phyloP scores from a whole-genome alignment of 2,888 invertebrate species.

The Pollenia labialis region DNA sequence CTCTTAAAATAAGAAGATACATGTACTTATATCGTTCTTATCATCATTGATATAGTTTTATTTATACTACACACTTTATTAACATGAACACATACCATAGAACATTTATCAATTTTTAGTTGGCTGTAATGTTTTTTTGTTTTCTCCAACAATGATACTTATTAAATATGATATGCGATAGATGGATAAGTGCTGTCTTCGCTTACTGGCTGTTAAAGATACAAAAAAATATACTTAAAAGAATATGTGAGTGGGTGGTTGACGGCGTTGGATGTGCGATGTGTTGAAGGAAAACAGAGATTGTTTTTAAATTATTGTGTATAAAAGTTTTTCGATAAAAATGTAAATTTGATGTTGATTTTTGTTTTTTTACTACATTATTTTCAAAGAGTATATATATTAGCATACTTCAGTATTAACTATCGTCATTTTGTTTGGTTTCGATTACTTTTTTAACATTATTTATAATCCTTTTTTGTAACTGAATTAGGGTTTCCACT shows the following conservation, averaged over 20 bases:
- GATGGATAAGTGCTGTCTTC: not conserved
- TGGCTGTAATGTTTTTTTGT: conserved; percentile 2
- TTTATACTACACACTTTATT: conserved; percentile 31
- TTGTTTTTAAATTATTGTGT: conserved; percentile 71
- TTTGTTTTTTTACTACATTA: conserved; percentile 21
- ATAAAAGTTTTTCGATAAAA: conserved; percentile 78
- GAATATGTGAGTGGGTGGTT: conserved; percentile 24
- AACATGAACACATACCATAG: conserved; percentile 6
- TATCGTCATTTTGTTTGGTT: conserved; percentile 17
- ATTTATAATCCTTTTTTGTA: conserved; percentile 9
- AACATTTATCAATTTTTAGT: not conserved
- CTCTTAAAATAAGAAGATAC: not conserved
- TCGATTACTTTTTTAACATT: not conserved
- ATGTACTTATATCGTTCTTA: not conserved
- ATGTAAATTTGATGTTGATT: conserved; percentile 76
- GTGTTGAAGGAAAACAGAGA: conserved; percentile 26
- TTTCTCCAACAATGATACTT: conserved; percentile 32
- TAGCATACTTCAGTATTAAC: conserved; percentile 49
- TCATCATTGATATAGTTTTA: conserved; percentile 35
- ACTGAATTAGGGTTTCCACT: conserved; percentile 1
- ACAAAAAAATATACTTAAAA: not conserved
- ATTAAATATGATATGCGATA: conserved; percentile 6
- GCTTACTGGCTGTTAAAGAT: not conserved
- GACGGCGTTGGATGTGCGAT: not conserved
- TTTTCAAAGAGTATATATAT: conserved; percentile 18